Conservation (phyloP, 2,888 invertebrate genomes). For the Tricholauxania praeusta region DNA sequence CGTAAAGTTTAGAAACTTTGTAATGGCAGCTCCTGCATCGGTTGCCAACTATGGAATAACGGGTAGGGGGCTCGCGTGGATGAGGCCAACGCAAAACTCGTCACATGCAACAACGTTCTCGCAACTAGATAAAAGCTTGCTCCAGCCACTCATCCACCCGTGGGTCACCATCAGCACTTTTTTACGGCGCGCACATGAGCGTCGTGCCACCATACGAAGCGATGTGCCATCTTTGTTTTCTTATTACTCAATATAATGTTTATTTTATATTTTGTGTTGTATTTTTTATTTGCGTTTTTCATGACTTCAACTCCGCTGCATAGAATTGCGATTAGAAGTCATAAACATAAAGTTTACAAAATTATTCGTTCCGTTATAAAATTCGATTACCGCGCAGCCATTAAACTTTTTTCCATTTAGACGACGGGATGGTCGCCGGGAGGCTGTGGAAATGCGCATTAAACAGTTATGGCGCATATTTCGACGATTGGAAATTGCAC, state of each 20-base stretch:
- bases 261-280: constrained; percentile 50
- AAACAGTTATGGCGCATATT: constrained; percentile 39
- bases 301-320: constrained; percentile 44
- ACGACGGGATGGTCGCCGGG: not conserved
- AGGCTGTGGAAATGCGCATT: not conserved
- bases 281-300: constrained; percentile 47
- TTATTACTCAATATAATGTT: constrained; percentile 52
- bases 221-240: constrained; percentile 45
- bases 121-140: constrained; percentile 34
- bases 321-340: constrained; percentile 47
- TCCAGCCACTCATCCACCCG: constrained; percentile 20
- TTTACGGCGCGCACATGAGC: constrained; percentile 48
- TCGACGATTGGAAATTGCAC: constrained; percentile 37
- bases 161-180: constrained; percentile 52
- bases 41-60: constrained; percentile 22
- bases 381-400: constrained; percentile 44
- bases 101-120: constrained; percentile 24
- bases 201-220: constrained; percentile 17
- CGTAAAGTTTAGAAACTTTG: constrained; percentile 67
- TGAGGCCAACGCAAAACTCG: constrained; percentile 6
- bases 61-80: constrained; percentile 5
- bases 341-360: constrained; percentile 45
- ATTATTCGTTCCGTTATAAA: constrained; percentile 39
- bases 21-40: constrained; percentile 51
- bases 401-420: constrained; percentile 36